Evolutionary conservation across 2,888 invertebrate genomes (phyloP), one percentile per base, ranked within the genome.

Genomic region (Hyalella azteca): DNA sequence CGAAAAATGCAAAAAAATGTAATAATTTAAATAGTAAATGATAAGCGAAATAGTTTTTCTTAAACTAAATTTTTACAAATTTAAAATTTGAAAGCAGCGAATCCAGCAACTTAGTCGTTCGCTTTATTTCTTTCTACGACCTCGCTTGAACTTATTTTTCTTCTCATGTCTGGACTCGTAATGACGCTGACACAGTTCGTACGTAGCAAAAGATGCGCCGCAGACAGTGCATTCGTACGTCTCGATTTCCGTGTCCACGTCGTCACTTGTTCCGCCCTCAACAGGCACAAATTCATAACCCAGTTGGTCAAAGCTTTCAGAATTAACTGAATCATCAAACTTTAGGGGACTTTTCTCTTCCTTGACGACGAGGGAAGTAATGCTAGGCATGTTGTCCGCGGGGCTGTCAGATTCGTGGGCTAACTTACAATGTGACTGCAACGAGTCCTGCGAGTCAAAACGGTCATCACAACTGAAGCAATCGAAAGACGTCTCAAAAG

Each of bases 191-290:
- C 66, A 66, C 29, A 66, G 32, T 4, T 66, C 39, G 36, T 66
- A 66, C 4, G 66, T 66, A 9, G 66, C 36, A 36, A 66, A 66
- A 9, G 36, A n/a, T 13, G 66, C 66, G 11, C 29, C 66, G 36
- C 66, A 66, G 19, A 36, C 7, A 4, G 66, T 66, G 66, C 66
- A 66, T 29, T 66, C 66, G 19, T 66, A 66, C 29, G 59, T 36
- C 66, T 36, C 4, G 26, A 54, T n/a, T 22, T 22, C 26, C 4
- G 54, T 29, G 49, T 4, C 49, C 15, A 3, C 5, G 29, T 7
- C 26, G 26, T 13, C 19, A 22, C 29, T 29, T 26, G 0, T 15
- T 7, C 19, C 13, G 49, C 49, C 7, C 5, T 0, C n/a, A 5
- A 3, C 49, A 49, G 22, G 9, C 22, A 54, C 9, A 54, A 54